phyloP scores from a whole-genome alignment of 2,888 invertebrate genomes.

The Amphipyra berbera region DNA sequence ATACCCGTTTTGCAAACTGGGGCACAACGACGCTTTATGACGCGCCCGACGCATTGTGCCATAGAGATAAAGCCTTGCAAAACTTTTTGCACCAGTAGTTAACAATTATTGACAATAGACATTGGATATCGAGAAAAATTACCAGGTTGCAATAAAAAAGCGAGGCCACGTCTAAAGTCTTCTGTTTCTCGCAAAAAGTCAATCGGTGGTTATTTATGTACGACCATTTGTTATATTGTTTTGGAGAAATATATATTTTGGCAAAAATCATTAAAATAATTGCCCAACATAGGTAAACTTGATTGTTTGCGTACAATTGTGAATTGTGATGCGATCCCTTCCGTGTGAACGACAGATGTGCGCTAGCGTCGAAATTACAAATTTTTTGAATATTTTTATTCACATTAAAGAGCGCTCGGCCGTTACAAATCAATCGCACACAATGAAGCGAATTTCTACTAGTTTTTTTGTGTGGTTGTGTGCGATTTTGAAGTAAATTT shows the following conservation, averaged over 20 bases:
- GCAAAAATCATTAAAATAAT: constrained; percentile 42
- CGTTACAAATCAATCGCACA: constrained; percentile 89
- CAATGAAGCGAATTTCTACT: constrained; percentile 85
- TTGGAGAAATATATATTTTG: constrained; percentile 38
- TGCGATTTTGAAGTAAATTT: constrained; percentile 88
- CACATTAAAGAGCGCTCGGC: constrained; percentile 86
- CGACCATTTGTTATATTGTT: constrained; percentile 39
- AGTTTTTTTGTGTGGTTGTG: constrained; percentile 83
- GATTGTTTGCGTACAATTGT: constrained; percentile 70
- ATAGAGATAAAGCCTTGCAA: constrained; percentile 79
- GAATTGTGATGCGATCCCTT: constrained; percentile 76
- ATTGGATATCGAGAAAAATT: constrained; percentile 73
- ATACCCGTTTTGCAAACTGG: constrained; percentile 80
- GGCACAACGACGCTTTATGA: constrained; percentile 80
- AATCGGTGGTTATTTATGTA: constrained; percentile 45
- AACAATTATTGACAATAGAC: constrained; percentile 73
- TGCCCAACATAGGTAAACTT: constrained; percentile 52
- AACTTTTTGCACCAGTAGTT: constrained; percentile 77
- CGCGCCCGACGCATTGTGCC: constrained; percentile 71
- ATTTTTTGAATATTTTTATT: constrained; percentile 89
- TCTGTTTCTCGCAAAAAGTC: constrained; percentile 49
- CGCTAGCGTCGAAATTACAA: constrained; percentile 82
- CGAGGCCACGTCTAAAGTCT: constrained; percentile 67
- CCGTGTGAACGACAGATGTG: constrained; percentile 88
- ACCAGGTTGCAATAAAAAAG: constrained; percentile 73